These are phyloP conservation scores for Lasius fuliginosus DNA, from an alignment of 2,888 invertebrate genomes.

Conservation along the genomic window DNA sequence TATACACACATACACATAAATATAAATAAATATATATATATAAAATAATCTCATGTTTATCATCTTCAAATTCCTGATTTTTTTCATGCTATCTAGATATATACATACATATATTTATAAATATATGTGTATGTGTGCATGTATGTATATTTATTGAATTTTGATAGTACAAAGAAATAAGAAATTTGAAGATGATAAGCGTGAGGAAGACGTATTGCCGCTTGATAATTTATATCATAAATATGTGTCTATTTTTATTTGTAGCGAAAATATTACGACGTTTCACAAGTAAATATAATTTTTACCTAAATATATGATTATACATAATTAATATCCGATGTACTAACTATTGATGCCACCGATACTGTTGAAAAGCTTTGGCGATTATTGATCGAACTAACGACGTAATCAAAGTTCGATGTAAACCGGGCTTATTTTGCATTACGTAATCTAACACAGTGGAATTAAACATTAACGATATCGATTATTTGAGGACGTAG, in stretches of 20 bases:
- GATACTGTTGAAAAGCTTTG: constrained; percentile 13
- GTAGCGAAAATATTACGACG: background rate
- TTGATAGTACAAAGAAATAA: background rate
- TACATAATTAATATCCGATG: background rate
- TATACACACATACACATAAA: too few species aligned
- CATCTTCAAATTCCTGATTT: background rate
- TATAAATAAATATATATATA: too few species aligned
- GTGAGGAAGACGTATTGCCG: background rate
- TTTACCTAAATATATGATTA: background rate
- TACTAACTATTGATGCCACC: too few species aligned
- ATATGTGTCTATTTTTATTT: background rate
- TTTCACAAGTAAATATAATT: background rate
- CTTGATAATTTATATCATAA: background rate
- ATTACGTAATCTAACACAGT: constrained; percentile 15
- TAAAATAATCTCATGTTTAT: background rate
- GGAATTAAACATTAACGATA: constrained; percentile 21
- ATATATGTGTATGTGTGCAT: too few species aligned
- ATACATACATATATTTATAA: too few species aligned
- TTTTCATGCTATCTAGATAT: background rate
- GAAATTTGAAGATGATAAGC: background rate
- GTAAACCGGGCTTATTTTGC: constrained; percentile 5
- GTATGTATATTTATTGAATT: too few species aligned
- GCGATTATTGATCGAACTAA: constrained; percentile 26
- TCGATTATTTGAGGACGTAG: background rate
- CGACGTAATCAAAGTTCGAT: constrained; percentile 17